Base-by-base conservation (phyloP, 2,888 invertebrate genomes). In the Pycnomerus fuliginosus region DNA sequence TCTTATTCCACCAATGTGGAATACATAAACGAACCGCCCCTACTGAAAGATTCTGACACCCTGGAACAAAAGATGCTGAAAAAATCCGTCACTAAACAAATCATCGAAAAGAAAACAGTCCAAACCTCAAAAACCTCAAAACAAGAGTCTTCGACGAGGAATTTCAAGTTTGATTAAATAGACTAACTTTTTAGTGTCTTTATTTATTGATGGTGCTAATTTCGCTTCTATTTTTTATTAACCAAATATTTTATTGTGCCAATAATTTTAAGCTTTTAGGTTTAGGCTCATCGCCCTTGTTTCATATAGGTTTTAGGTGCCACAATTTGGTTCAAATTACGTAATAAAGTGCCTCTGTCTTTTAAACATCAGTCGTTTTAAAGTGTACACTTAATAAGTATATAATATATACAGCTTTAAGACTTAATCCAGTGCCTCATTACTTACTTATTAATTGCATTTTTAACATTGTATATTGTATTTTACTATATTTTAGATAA, bases 81-180 rank as follows among this genome's bases (percentile, higher is more conserved):
- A 49, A 82, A 83, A 53, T 83, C 84, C 0, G 78, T 80, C n/a
- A 80, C 79, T 1, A 83, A 84, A 30, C 83, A 84, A 51, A 80
- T 82, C 0, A 79, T 83, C 11, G 84, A 85, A 52, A 79, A 81
- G 64, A 82, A 83, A 60, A 84, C 83, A 0, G 78, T 84, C 0
- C 83, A 82, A 62, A 84, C 79, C 48, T 80, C 81, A n/a, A 65
- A 63, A 46, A 62, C 68, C 20, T 68, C 64, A 37, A 72, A 71
- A 51, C 70, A 72, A 45, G 72, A 73, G 50, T 67, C 69, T 20
- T 67, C 69, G 15, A 66, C 67, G 40, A 71, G 69, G 60, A 71
- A 67, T 44, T 73, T 72, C 55, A 67, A 64, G 54, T 70, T 73
- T 40, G 69, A 71, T 50, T 70, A 60, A 56, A 11, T 29, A 28